These are phyloP conservation scores for Autographa pulchrina DNA, from an alignment of 2,888 invertebrate species.

Conservation along the genomic window DNA sequence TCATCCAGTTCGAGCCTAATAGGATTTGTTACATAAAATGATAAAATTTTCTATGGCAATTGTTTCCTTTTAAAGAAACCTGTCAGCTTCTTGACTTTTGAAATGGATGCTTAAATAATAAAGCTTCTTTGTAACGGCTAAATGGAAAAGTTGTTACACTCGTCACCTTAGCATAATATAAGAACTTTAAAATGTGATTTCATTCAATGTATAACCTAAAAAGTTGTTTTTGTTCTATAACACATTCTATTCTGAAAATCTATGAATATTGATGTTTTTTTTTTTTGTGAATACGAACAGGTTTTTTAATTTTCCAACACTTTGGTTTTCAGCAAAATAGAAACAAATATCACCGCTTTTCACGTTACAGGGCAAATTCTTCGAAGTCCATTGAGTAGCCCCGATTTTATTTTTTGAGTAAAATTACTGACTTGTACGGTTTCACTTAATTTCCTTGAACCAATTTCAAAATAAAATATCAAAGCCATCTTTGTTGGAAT, in stretches of 20 bases:
- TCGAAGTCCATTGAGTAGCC: neutral
- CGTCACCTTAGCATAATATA: neutral
- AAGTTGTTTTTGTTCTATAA: no score
- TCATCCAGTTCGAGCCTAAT: slow-evolving; percentile 13
- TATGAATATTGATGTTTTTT: no score
- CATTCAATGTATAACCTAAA: neutral
- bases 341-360: neutral
- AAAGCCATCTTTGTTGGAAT: slow-evolving; percentile 11
- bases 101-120: neutral
- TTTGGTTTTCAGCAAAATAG: neutral
- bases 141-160: neutral
- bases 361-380: neutral
- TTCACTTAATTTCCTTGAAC: slow-evolving; percentile 15
- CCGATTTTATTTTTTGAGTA: slow-evolving; percentile 8
- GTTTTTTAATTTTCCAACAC: neutral
- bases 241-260: no score
- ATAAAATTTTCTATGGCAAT: slow-evolving; percentile 19
- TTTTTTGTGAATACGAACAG: no score
- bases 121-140: slow-evolving; percentile 5
- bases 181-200: neutral
- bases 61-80: neutral
- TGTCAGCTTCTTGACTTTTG: neutral
- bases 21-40: slow-evolving; percentile 27
- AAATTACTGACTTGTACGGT: slow-evolving; percentile 13
- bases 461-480: slow-evolving; percentile 7